phyloP scores from a whole-genome alignment of 2,113 vertebrate genomes.

The Osmerus mordax region DNA sequence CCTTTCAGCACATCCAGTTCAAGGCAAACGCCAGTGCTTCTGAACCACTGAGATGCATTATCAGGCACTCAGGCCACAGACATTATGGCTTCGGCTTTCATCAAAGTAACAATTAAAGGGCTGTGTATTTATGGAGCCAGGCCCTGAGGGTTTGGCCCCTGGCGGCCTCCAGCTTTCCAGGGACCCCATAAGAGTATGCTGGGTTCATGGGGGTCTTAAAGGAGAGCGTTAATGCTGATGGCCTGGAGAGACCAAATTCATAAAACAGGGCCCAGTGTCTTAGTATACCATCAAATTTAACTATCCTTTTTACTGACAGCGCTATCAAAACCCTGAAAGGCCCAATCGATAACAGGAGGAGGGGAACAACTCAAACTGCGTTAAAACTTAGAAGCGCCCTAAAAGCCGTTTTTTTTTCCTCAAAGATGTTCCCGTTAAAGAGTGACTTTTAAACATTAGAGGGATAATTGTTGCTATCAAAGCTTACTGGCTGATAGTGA shows the following conservation, averaged over 20 bases:
- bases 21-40: background rate
- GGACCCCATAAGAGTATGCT: conserved; percentile 1
- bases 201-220: conserved; percentile 29
- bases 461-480: conserved; percentile 16
- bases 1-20: conserved; percentile 8
- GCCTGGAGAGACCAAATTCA: conserved; percentile 49
- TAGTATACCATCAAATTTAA: conserved; percentile 59
- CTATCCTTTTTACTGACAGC: conserved; percentile 49
- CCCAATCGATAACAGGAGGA: conserved; percentile 35
- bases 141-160: background rate
- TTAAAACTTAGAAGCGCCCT: conserved; percentile 14
- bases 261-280: conserved; percentile 49
- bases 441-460: conserved; percentile 6
- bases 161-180: background rate
- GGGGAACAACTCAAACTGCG: conserved; percentile 16
- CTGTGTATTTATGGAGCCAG: conserved; percentile 15
- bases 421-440: conserved; percentile 14
- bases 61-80: background rate
- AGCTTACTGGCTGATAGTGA: background rate
- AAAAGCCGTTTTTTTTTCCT: conserved; percentile 22
- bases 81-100: background rate
- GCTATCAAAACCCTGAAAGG: conserved; percentile 46
- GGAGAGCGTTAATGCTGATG: conserved; percentile 40
- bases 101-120: conserved; percentile 14
- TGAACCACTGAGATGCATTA: background rate